Conservation (phyloP, 2,888 invertebrate genomes). For the Volucella zonaria region DNA sequence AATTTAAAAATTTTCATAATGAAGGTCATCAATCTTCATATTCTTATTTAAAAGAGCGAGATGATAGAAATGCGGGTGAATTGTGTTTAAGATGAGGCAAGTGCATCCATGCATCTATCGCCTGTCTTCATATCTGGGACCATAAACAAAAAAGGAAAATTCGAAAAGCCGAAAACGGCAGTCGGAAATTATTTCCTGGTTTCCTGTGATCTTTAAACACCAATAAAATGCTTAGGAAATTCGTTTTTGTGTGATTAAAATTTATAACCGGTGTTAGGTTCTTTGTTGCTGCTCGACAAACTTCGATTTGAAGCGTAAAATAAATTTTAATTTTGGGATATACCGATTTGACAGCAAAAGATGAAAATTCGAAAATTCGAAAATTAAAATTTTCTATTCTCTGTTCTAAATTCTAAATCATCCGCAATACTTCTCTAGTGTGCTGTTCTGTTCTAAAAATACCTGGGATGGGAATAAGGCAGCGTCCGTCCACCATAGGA, state of each 20-base stretch:
- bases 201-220: constrained; percentile 47
- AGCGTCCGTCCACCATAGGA: constrained; percentile 18
- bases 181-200: constrained; percentile 67
- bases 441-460: constrained; percentile 60
- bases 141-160: not conserved
- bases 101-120: not conserved
- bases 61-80: constrained; percentile 45
- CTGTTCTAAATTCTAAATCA: constrained; percentile 21
- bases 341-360: constrained; percentile 28
- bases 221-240: constrained; percentile 53
- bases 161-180: constrained; percentile 13
- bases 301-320: constrained; percentile 53
- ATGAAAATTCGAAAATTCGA: constrained; percentile 12
- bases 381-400: not conserved
- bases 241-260: constrained; percentile 44
- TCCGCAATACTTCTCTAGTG: constrained; percentile 7
- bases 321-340: constrained; percentile 52
- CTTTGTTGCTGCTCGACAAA: constrained; percentile 29
- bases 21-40: constrained; percentile 33
- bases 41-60: too few species aligned
- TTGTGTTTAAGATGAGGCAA: constrained; percentile 18
- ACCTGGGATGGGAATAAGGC: constrained; percentile 53
- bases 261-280: constrained; percentile 49
- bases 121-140: not conserved
- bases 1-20: constrained; percentile 21